Percentiles rank a stretch among this genome's conserved stretches.
These are phyloP conservation scores for Catotricha subobsoleta DNA, from an alignment of 2,888 invertebrate genomes.

Conservation along the genomic window DNA sequence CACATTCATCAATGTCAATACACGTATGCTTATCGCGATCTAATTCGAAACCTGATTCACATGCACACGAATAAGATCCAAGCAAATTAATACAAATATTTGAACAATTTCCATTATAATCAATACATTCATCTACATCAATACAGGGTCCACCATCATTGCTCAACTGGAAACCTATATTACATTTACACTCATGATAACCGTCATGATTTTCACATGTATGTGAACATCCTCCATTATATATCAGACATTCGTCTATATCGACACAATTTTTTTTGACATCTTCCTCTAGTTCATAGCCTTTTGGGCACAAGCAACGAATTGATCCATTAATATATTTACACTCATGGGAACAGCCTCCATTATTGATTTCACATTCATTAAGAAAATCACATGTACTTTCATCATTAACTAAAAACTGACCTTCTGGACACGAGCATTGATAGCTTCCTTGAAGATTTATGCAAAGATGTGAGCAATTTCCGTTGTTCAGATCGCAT, in stretches of 20 bases:
- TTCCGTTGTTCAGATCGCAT: slow-evolving; percentile 18
- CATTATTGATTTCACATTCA: slow-evolving; percentile 31
- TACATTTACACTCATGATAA: slow-evolving; percentile 33
- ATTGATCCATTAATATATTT: slow-evolving; percentile 27
- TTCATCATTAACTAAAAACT: slow-evolving; percentile 16
- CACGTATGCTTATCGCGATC: slow-evolving; percentile 24
- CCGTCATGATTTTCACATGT: slow-evolving; percentile 34
- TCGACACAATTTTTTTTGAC: slow-evolving; percentile 29
- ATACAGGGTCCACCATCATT: slow-evolving; percentile 20
- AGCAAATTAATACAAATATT: slow-evolving; percentile 38
- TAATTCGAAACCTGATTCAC: slow-evolving; percentile 29
- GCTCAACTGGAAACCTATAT: slow-evolving; percentile 26
- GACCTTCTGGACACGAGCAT: slow-evolving; percentile 21
- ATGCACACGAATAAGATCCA: slow-evolving; percentile 36
- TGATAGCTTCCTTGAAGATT: slow-evolving; percentile 21
- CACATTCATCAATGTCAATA: slow-evolving; percentile 32
- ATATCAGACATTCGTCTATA: slow-evolving; percentile 33
- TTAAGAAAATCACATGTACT: slow-evolving; percentile 29
- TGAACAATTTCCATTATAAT: slow-evolving; percentile 35
- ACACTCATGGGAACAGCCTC: slow-evolving; percentile 32
- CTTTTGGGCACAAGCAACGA: slow-evolving; percentile 39
- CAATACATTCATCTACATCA: slow-evolving; percentile 39
- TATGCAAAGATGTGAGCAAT: slow-evolving; percentile 33
- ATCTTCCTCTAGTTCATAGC: slow-evolving; percentile 32
- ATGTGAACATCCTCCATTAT: slow-evolving; percentile 43